Conservation (phyloP, 1,140 invertebrate genomes). For the Heliconius hermathena region DNA sequence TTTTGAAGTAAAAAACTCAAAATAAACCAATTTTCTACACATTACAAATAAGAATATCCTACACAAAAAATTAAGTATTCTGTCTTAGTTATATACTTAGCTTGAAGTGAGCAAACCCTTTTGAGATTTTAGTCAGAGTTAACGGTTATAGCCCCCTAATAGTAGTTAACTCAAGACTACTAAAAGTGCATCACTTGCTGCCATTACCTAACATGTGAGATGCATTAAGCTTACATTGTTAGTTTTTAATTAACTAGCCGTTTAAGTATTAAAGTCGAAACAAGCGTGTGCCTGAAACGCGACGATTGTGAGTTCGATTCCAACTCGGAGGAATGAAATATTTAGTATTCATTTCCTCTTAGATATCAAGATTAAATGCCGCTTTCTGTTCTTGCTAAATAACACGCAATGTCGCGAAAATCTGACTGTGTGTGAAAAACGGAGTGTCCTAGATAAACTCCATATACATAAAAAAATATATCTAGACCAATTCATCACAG, state of each 20-base stretch:
- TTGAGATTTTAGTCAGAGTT: slow-evolving; percentile 1
- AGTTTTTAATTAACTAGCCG: not conserved
- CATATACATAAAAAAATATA: too few relatives aligned
- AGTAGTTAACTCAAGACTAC: not conserved
- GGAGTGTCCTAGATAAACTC: too few relatives aligned
- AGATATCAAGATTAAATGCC: too few relatives aligned
- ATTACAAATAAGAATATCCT: not conserved
- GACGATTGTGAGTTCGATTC: too few relatives aligned
- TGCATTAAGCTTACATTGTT: not conserved
- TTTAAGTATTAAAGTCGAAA: not conserved
- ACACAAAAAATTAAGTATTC: not conserved
- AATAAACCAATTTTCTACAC: not conserved
- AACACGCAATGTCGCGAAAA: too few relatives aligned
- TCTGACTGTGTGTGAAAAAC: too few relatives aligned
- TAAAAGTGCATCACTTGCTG: not conserved
- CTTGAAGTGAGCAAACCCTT: not conserved
- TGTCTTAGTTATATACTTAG: not conserved
- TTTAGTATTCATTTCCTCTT: too few relatives aligned
- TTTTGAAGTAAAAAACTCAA: too few relatives aligned
- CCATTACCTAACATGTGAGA: not conserved
- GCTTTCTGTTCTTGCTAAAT: too few relatives aligned
- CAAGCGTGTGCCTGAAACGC: too few relatives aligned
- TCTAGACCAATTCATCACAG: too few relatives aligned
- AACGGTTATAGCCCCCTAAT: not conserved
- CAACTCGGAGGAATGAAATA: too few relatives aligned